These are phyloP conservation scores for Nephrotoma guestfalica DNA, from an alignment of 2,888 invertebrate genomes.

Conservation along the genomic window DNA sequence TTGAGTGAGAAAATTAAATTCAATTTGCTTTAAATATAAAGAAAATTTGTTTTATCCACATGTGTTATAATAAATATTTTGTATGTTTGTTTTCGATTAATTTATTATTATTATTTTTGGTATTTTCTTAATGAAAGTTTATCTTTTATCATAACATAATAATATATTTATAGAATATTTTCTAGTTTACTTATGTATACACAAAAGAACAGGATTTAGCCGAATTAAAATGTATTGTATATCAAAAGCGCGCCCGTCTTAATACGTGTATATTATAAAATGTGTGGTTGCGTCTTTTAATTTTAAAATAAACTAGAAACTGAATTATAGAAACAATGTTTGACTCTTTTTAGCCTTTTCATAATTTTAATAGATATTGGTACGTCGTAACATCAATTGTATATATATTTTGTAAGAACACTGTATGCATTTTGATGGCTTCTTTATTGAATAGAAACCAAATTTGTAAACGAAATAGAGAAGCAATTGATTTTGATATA, in stretches of 20 bases:
- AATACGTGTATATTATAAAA: neutral
- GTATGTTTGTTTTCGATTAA: neutral
- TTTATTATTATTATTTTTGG: neutral
- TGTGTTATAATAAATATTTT: neutral
- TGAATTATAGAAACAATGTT: neutral
- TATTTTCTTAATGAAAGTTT: neutral
- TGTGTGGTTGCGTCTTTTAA: neutral
- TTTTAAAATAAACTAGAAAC: neutral
- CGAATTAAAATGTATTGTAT: neutral
- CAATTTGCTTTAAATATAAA: neutral
- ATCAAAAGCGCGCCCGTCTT: neutral
- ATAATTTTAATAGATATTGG: neutral
- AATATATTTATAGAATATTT: neutral
- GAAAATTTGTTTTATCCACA: neutral
- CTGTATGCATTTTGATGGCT: neutral
- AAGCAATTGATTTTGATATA: neutral
- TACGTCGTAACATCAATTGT: neutral
- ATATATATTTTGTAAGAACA: neutral
- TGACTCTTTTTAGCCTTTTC: neutral
- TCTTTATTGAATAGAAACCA: neutral
- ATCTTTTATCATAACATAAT: neutral
- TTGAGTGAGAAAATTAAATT: neutral
- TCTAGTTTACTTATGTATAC: neutral
- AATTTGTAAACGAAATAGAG: neutral
- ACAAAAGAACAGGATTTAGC: neutral